Conservation (phyloP, 1,140 invertebrate genomes). For the Eriosoma lanigerum region DNA sequence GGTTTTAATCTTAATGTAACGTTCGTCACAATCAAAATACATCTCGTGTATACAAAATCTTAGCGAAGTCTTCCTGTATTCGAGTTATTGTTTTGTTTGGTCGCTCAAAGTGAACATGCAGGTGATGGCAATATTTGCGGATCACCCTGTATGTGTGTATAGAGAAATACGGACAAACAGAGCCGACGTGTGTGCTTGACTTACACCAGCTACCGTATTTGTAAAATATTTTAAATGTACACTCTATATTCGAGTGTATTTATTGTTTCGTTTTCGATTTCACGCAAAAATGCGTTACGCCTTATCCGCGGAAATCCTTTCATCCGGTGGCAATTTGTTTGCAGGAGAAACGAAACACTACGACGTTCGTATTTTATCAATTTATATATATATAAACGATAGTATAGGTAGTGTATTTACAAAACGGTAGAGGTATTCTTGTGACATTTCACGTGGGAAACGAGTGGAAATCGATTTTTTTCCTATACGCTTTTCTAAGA, state of each 20-base stretch:
- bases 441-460: background rate
- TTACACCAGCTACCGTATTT: background rate
- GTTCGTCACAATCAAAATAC: too few relatives aligned
- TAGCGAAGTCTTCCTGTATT: too few relatives aligned
- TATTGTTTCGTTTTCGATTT: constrained; percentile 16
- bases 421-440: background rate
- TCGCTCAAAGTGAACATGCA: too few relatives aligned
- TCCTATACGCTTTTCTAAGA: background rate
- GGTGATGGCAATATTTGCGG: too few relatives aligned
- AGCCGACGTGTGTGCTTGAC: too few relatives aligned
- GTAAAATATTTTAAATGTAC: background rate
- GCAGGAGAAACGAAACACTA: background rate
- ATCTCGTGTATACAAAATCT: too few relatives aligned
- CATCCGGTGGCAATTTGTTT: constrained; percentile 16
- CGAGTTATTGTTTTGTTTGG: too few relatives aligned
- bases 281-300: background rate
- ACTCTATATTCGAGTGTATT: background rate
- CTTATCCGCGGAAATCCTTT: background rate
- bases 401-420: background rate
- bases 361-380: background rate
- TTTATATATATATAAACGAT: background rate
- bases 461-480: constrained; percentile 1
- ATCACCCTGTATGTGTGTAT: too few relatives aligned
- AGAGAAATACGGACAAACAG: too few relatives aligned
- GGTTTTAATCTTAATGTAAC: too few relatives aligned